Percentiles rank a stretch among this genome's conserved stretches.
Evolutionary conservation across 2,797 vertebrate genomes (phyloP).

Genomic region (Propithecus perrieri): DNA sequence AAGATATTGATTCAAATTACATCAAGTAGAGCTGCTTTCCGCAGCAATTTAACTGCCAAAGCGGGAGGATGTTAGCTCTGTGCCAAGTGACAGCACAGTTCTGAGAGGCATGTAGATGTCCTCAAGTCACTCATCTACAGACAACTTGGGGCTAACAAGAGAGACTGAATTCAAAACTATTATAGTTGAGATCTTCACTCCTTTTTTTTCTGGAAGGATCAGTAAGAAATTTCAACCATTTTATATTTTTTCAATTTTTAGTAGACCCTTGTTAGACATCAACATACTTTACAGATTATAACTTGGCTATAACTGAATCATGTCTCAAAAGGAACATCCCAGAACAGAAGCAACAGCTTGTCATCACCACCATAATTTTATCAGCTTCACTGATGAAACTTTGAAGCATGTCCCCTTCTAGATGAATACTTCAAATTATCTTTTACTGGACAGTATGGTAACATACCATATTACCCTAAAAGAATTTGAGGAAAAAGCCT

Average conservation of each 20-base stretch:
- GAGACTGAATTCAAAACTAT: neutral
- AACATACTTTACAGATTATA: neutral
- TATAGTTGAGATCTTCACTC: neutral
- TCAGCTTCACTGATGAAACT: neutral
- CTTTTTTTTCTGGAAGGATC: neutral
- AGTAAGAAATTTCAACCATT: neutral
- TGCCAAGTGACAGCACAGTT: neutral
- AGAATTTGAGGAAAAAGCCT: neutral
- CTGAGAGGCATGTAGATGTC: neutral
- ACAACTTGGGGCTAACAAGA: neutral
- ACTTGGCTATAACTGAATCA: neutral
- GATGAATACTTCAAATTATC: neutral
- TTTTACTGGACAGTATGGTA: neutral
- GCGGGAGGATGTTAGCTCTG: constrained; percentile 1
- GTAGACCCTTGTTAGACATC: neutral
- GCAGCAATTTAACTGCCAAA: constrained; percentile 45
- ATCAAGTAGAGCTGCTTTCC: constrained; percentile 49
- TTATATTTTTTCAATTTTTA: neutral
- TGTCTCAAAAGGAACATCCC: neutral
- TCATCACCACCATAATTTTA: neutral
- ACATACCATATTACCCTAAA: neutral
- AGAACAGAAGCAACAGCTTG: neutral
- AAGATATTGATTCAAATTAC: constrained; percentile 67
- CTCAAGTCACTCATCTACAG: neutral
- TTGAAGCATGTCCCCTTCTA: neutral